Evolutionary conservation across 2,888 invertebrate species (phyloP), one percentile per base, ranked within the genome.

Genomic region (Carabus problematicus): DNA sequence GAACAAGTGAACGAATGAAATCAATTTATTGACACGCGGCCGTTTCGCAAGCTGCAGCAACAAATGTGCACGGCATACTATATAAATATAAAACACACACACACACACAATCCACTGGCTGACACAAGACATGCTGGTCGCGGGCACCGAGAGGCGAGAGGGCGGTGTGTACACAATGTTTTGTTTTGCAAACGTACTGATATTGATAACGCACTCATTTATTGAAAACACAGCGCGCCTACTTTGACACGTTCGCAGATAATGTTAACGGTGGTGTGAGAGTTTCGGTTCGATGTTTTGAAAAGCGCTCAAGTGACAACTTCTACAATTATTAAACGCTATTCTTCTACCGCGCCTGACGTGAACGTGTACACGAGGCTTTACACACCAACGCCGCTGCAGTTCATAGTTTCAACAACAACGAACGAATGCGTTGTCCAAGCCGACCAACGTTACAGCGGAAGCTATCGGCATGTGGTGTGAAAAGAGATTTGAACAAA

Each of bases 181-280:
- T 64, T 64, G 52, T 64, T 40, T 64, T 41, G 55, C 56, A 18
- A 19, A 19, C 8, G 45, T 8, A 41, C 12, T 52, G 19, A 18
- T 52, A 43, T 43, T 64, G 63, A 64, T 64, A 64, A 64, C 63
- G 63, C 63, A 64, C 54, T 55, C 52, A 19, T 52, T 54, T 64
- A 64, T 64, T 55, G 52, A 63, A 52, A 45, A 56, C 39, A 19
- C 3, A 11, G 56, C 54, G 14, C 52, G 19, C 19, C 9, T 52
- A 54, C 54, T 64, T 64, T 64, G 63, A 64, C 63, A 64, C 55
- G 41, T 49, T 52, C 39, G 16, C 19, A 19, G 63, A 64, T 64
- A 64, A 64, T 64, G 63, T 64, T 64, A 41, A 9, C 52, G 52
- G 3, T 2, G 4, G 12, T 1, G 12, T 3, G n/a, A 52, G 52